Conservation (phyloP, 2,888 invertebrate species). For the Alloscopus bannaensis region DNA sequence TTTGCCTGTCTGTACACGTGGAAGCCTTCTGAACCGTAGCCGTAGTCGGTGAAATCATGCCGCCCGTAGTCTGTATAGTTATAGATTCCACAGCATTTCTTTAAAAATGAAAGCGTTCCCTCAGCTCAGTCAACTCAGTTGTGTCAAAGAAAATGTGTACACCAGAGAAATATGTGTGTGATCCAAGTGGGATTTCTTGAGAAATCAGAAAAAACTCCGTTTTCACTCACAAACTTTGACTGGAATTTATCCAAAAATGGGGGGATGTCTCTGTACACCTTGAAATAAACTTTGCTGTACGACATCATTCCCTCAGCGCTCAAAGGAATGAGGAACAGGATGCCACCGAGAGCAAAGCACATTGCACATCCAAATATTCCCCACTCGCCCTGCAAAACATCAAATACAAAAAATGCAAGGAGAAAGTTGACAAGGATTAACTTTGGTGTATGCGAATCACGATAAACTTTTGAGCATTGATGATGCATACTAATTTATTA, state of each 20-base stretch:
- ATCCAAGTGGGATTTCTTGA: no score
- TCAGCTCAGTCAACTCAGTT: neutral
- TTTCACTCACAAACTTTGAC: constrained; percentile 24
- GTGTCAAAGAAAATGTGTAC: neutral
- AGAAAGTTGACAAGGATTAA: no score
- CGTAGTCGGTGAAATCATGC: constrained; percentile 20
- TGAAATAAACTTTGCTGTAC: constrained; percentile 40
- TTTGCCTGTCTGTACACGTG: constrained; percentile 33
- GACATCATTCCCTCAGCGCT: constrained; percentile 38
- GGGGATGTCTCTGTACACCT: constrained; percentile 32
- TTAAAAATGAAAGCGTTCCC: neutral
- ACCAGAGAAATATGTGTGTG: constrained; percentile 13
- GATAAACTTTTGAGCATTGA: no score
- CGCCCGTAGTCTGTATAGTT: constrained; percentile 37
- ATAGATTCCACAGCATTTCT: constrained; percentile 56
- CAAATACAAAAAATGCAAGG: no score
- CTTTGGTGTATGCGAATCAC: no score
- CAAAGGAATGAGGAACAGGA: constrained; percentile 43
- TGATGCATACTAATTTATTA: constrained; percentile 39
- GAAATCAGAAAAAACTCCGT: neutral
- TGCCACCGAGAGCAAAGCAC: constrained; percentile 30
- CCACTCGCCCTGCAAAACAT: constrained; percentile 24
- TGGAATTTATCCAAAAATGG: constrained; percentile 47
- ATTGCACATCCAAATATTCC: constrained; percentile 33
- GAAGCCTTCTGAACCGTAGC: constrained; percentile 40